These are phyloP conservation scores for Calameuta idolon DNA, from an alignment of 2,888 invertebrate genomes.

Conservation along the genomic window DNA sequence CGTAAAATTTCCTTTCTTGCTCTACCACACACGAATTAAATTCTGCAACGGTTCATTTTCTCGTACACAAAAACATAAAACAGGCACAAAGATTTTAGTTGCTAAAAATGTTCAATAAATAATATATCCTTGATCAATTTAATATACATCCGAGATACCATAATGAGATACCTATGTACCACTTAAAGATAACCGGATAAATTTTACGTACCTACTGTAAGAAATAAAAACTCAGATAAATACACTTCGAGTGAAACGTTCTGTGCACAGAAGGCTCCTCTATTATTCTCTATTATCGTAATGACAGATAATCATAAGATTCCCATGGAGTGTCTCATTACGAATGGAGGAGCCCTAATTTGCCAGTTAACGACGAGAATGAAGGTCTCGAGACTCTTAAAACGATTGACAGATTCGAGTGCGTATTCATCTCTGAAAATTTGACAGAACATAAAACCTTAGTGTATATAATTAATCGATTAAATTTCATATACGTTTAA, in stretches of 20 bases:
- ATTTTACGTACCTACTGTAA: background rate
- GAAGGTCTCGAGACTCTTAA: constrained; percentile 27
- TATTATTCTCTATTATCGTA: constrained; percentile 55
- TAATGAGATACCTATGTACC: background rate
- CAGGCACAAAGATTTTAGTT: background rate
- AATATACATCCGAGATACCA: background rate
- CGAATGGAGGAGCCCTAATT: constrained; percentile 58
- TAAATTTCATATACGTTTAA: background rate
- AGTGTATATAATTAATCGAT: background rate
- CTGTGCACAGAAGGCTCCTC: background rate
- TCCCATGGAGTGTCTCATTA: constrained; percentile 60
- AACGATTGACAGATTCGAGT: constrained; percentile 49
- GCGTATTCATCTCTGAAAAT: constrained; percentile 32
- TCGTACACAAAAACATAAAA: background rate
- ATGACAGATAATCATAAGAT: constrained; percentile 58
- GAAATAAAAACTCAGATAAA: background rate
- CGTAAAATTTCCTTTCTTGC: constrained; percentile 9
- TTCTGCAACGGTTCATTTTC: background rate
- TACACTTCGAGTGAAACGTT: background rate
- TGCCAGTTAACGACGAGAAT: constrained; percentile 48
- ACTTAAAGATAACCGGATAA: background rate
- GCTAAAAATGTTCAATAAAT: background rate
- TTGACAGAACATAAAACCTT: background rate
- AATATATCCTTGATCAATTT: background rate
- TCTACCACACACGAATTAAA: background rate